Evolutionary conservation across 2,888 invertebrate species (phyloP).

Genomic region (Drosophila siamana): DNA sequence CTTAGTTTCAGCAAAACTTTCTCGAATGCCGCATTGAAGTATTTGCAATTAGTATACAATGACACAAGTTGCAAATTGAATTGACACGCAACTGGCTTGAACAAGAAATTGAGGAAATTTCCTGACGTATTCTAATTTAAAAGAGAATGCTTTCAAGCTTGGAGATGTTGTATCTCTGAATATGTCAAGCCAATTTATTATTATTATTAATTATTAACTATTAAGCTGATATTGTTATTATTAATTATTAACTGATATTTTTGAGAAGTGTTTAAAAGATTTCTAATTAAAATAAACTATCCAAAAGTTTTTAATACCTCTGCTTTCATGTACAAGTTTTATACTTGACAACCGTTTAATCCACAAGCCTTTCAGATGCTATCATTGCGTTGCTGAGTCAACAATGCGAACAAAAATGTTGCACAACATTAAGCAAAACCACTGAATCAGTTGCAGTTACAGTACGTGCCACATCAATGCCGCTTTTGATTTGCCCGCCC

Average conservation of each 20-base stretch:
- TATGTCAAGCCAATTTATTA: no score
- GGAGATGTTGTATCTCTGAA: no score
- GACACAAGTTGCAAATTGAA: slow-evolving; percentile 20
- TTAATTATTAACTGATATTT: no score
- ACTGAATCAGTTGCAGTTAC: slow-evolving; percentile 31
- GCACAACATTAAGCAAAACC: slow-evolving; percentile 40
- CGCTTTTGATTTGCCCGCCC: slow-evolving; percentile 47
- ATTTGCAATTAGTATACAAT: slow-evolving; percentile 23
- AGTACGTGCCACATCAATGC: slow-evolving; percentile 51
- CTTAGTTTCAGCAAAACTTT: not conserved
- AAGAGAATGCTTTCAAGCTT: no score
- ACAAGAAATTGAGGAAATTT: not conserved
- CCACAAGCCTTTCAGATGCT: slow-evolving; percentile 23
- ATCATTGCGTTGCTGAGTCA: slow-evolving; percentile 8
- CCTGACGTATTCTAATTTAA: no score
- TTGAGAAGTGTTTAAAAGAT: no score
- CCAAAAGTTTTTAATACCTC: not conserved
- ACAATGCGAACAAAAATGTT: slow-evolving; percentile 21
- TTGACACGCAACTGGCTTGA: not conserved
- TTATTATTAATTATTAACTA: no score
- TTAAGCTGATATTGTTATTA: no score
- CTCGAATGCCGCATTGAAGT: slow-evolving; percentile 15
- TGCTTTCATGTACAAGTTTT: no score
- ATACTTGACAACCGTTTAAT: slow-evolving; percentile 3
- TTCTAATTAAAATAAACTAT: not conserved